Percentiles rank a stretch among this genome's conserved stretches.
Conservation (phyloP, 1,140 invertebrate species). For the Drosophila tropicalis region DNA sequence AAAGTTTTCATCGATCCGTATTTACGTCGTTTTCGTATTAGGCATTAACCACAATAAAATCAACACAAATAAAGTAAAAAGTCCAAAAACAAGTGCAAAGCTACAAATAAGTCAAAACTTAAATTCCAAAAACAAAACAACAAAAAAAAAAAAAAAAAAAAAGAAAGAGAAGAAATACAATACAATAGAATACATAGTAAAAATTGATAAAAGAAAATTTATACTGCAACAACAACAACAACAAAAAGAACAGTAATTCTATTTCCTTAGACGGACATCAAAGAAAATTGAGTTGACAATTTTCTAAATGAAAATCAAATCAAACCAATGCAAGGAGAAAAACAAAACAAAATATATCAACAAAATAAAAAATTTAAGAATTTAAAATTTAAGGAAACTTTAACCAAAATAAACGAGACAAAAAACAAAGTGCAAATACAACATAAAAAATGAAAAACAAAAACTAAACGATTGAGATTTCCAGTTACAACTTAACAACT, state of each 20-base stretch:
- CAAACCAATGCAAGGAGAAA: background rate
- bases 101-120: slow-evolving; percentile 54
- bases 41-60: slow-evolving; percentile 56
- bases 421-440: background rate
- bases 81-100: slow-evolving; percentile 44
- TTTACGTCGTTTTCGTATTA: slow-evolving; percentile 53
- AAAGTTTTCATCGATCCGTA: slow-evolving; percentile 51
- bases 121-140: slow-evolving; percentile 36
- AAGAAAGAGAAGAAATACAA: slow-evolving; percentile 49
- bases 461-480: background rate
- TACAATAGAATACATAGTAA: slow-evolving; percentile 39
- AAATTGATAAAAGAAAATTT: slow-evolving; percentile 31
- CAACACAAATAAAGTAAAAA: slow-evolving; percentile 56
- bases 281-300: background rate
- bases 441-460: background rate
- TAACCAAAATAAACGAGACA: too few species aligned
- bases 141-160: slow-evolving; percentile 34
- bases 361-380: background rate
- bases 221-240: slow-evolving; percentile 25
- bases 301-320: background rate
- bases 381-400: background rate
- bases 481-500: background rate
- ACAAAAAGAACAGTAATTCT: background rate
- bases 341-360: background rate
- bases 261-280: background rate